Evolutionary conservation across 2,113 vertebrate species (phyloP).

Genomic region (Chaetodon trifascialis): DNA sequence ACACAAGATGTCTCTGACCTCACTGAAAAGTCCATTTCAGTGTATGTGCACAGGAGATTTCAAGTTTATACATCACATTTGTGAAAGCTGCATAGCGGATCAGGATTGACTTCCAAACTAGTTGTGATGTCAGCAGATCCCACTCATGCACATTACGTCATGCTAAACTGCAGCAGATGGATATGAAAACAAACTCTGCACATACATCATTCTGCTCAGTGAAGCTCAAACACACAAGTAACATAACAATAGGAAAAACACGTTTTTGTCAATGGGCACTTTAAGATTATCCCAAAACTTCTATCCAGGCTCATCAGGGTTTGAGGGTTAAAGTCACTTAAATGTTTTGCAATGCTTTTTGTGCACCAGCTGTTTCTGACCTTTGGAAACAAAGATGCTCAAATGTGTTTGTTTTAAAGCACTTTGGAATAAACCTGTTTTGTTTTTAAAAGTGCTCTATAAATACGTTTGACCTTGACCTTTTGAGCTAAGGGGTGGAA

Average conservation of each 20-base stretch:
- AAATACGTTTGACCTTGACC: no score
- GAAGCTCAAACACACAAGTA: background rate
- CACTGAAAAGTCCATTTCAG: background rate
- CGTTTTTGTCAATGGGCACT: background rate
- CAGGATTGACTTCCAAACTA: no score
- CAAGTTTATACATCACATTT: no score
- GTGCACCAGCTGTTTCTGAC: background rate
- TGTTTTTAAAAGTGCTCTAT: no score
- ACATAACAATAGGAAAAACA: background rate
- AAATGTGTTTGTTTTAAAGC: no score
- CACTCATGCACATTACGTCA: no score
- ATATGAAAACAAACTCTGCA: background rate
- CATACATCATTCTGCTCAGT: background rate
- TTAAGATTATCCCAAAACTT: background rate
- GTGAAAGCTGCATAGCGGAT: no score
- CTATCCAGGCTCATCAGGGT: background rate
- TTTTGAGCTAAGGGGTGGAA: no score
- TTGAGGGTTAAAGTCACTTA: background rate
- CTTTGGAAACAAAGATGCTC: slow-evolving; percentile 17
- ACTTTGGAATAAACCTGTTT: no score
- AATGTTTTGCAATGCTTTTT: background rate
- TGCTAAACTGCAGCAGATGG: no score
- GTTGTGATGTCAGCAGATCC: no score
- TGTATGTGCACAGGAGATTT: no score
- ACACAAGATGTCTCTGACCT: background rate